Percentiles rank a stretch among this genome's conserved stretches.
Conservation (phyloP, 2,888 invertebrate genomes). For the Platycnemis pennipes region DNA sequence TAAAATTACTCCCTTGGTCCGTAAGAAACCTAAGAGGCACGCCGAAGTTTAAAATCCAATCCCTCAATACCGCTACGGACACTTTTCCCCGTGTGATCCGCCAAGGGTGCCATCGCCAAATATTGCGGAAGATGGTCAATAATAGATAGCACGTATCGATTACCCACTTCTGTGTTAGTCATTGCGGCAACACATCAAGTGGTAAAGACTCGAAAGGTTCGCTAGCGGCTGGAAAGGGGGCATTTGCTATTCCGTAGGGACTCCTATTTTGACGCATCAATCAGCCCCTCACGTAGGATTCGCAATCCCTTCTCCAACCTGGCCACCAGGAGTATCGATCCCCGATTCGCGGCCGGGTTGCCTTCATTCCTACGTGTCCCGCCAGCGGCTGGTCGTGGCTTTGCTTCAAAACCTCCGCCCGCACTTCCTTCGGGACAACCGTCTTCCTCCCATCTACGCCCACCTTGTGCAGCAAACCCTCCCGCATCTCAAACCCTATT, state of each 20-base stretch:
- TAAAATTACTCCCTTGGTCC: conserved; percentile 5
- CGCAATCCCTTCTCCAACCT: too few species aligned
- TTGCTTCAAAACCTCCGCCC: not conserved
- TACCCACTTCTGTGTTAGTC: not conserved
- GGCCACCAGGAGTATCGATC: not conserved
- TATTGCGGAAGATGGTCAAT: not conserved
- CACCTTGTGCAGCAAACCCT: too few species aligned
- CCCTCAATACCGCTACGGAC: not conserved
- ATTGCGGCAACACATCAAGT: not conserved
- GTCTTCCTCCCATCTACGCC: not conserved
- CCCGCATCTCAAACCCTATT: too few species aligned
- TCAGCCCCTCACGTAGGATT: not conserved
- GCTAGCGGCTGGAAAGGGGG: not conserved
- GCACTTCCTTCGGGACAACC: not conserved
- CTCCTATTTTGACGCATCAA: not conserved
- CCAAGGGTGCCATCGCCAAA: not conserved
- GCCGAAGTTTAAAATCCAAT: conserved; percentile 12
- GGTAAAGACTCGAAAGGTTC: not conserved
- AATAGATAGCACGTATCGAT: not conserved
- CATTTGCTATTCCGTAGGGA: not conserved
- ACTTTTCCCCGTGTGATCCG: not conserved
- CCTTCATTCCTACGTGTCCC: not conserved
- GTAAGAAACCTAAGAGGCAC: not conserved
- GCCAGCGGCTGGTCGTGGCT: not conserved
- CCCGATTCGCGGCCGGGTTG: not conserved